These are phyloP conservation scores for Brienomyrus brachyistius DNA, from an alignment of 2,113 vertebrate genomes.

Conservation along the genomic window DNA sequence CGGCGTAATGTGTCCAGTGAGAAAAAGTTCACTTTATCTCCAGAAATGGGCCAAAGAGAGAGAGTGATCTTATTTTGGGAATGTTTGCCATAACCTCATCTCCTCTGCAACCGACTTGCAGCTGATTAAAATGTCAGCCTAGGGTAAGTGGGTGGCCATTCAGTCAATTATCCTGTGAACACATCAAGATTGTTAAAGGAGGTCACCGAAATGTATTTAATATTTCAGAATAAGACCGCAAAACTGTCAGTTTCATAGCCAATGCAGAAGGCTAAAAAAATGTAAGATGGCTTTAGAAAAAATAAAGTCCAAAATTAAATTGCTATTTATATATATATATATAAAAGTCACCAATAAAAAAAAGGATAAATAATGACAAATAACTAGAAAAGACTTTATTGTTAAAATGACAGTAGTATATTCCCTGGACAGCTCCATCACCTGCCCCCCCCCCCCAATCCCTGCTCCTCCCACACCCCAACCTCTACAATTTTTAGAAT, in stretches of 20 bases:
- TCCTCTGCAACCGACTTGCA: neutral
- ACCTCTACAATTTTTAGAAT: neutral
- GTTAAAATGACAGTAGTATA: neutral
- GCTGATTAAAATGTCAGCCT: slow-evolving; percentile 8
- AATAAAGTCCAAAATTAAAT: neutral
- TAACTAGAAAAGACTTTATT: neutral
- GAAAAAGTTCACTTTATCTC: neutral
- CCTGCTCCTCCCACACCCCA: neutral
- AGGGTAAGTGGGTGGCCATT: slow-evolving; percentile 3
- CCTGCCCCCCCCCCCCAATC: neutral
- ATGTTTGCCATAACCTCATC: slow-evolving; percentile 2
- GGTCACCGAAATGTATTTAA: slow-evolving; percentile 2
- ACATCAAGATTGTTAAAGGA: slow-evolving; percentile 5
- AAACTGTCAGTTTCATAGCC: neutral
- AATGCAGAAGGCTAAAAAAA: neutral
- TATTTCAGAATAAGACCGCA: neutral
- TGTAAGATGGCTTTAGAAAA: neutral
- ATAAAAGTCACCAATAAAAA: neutral
- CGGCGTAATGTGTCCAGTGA: neutral
- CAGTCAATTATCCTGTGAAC: slow-evolving; percentile 4
- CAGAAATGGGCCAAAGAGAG: neutral
- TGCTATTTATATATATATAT: neutral
- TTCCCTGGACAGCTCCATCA: neutral
- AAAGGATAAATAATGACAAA: neutral
- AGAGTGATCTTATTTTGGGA: neutral